phyloP scores from a whole-genome alignment of 2,888 invertebrate species.

The Scrobipalpa atriplicella region DNA sequence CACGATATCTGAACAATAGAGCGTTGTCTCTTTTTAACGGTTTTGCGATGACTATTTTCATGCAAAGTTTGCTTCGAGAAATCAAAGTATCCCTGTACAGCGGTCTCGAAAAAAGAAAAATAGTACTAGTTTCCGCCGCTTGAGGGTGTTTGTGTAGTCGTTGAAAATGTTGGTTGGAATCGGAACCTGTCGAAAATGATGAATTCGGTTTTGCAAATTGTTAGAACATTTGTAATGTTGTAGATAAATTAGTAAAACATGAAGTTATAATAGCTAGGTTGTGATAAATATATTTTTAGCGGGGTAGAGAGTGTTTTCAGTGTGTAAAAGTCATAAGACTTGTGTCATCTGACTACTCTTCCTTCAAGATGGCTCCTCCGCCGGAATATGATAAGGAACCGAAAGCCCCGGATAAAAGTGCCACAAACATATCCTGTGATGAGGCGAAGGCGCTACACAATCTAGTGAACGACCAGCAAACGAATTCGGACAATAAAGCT shows the following conservation, averaged over 20 bases:
- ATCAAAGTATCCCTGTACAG: not conserved
- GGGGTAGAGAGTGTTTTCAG: constrained; percentile 67
- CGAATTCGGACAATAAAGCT: constrained; percentile 68
- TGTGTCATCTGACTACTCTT: constrained; percentile 83
- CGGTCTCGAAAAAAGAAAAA: constrained; percentile 21
- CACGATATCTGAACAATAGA: not conserved
- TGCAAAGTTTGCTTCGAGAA: not conserved
- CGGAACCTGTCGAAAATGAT: constrained; percentile 76
- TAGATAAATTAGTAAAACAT: constrained; percentile 55
- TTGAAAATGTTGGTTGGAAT: constrained; percentile 74
- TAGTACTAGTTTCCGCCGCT: constrained; percentile 35
- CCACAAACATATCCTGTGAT: constrained; percentile 66
- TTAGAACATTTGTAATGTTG: constrained; percentile 69
- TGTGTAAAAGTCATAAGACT: constrained; percentile 80
- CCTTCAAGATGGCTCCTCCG: constrained; percentile 89
- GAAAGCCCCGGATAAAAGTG: constrained; percentile 88
- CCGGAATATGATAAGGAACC: constrained; percentile 90
- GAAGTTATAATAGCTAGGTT: constrained; percentile 69
- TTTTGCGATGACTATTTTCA: not conserved
- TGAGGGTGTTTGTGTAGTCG: constrained; percentile 61
- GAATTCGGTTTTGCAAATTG: constrained; percentile 68
- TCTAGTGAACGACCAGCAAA: constrained; percentile 67
- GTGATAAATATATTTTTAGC: constrained; percentile 56
- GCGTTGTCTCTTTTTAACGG: not conserved
- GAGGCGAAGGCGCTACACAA: constrained; percentile 76